Conservation (phyloP, 2,888 invertebrate species). For the Cheilosia variabilis region DNA sequence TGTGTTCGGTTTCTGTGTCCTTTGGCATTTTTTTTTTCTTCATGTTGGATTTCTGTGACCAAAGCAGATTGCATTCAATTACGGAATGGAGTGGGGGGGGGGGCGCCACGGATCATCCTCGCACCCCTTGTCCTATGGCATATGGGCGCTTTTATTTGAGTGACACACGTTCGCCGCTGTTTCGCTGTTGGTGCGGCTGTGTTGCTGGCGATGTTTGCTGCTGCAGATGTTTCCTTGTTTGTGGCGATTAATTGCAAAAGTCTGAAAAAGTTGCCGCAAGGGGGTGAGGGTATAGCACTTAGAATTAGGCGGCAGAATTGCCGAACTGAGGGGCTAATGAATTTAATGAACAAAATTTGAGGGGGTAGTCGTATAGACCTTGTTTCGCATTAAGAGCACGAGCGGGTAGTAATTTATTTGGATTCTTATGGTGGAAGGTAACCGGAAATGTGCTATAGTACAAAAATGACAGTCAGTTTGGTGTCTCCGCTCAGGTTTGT, state of each 20-base stretch:
- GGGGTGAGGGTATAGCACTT: slow-evolving; percentile 28
- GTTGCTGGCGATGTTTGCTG: slow-evolving; percentile 10
- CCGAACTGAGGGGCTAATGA: slow-evolving; percentile 30
- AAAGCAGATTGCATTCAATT: slow-evolving; percentile 67
- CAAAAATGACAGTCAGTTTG: too few relatives aligned
- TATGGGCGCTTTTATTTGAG: slow-evolving; percentile 36
- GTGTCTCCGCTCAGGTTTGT: too few relatives aligned
- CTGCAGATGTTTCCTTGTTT: slow-evolving; percentile 57
- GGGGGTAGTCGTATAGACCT: background rate
- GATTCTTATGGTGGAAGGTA: too few relatives aligned
- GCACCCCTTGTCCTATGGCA: slow-evolving; percentile 17
- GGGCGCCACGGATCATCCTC: slow-evolving; percentile 29
- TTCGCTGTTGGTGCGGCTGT: background rate
- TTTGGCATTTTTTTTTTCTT: slow-evolving; percentile 16
- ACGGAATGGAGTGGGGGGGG: slow-evolving; percentile 41
- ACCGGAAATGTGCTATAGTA: too few relatives aligned
- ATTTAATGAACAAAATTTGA: slow-evolving; percentile 16
- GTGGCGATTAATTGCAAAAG: slow-evolving; percentile 47
- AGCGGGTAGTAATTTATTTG: too few relatives aligned
- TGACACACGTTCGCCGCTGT: slow-evolving; percentile 41
- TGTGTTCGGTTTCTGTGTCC: background rate
- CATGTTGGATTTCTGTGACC: slow-evolving; percentile 8
- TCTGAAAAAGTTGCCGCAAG: slow-evolving; percentile 24
- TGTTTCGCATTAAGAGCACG: too few relatives aligned
- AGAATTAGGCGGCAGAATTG: background rate